Evolutionary conservation across 2,888 invertebrate genomes (phyloP).

Genomic region (Aspidapion aeneum): DNA sequence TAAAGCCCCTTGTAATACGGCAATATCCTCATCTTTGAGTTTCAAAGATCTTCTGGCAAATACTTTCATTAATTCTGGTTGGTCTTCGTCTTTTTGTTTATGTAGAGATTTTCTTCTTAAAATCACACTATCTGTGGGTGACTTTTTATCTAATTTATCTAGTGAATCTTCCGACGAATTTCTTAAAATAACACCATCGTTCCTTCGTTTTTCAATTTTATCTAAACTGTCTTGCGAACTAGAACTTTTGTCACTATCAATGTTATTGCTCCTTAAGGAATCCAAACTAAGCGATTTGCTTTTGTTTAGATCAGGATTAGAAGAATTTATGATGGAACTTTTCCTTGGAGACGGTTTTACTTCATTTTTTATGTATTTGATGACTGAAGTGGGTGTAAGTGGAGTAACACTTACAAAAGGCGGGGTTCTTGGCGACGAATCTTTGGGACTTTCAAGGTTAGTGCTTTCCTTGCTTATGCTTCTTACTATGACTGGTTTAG

Average conservation of each 20-base stretch:
- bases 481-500: slow-evolving; percentile 23
- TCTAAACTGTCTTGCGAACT: slow-evolving; percentile 39
- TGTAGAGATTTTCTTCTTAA: slow-evolving; percentile 56
- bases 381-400: slow-evolving; percentile 12
- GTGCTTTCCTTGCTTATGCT: slow-evolving; percentile 43
- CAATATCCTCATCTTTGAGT: slow-evolving; percentile 67
- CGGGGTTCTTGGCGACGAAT: slow-evolving; percentile 21
- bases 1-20: slow-evolving; percentile 54
- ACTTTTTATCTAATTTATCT: slow-evolving; percentile 33
- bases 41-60: slow-evolving; percentile 78
- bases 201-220: slow-evolving; percentile 32
- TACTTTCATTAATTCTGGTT: slow-evolving; percentile 78
- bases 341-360: slow-evolving; percentile 29
- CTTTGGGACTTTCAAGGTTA: slow-evolving; percentile 41
- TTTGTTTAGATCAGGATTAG: slow-evolving; percentile 47
- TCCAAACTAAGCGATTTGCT: slow-evolving; percentile 55
- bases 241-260: slow-evolving; percentile 30
- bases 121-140: slow-evolving; percentile 49
- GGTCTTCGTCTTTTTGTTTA: slow-evolving; percentile 59
- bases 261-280: slow-evolving; percentile 37
- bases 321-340: slow-evolving; percentile 35
- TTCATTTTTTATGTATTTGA: slow-evolving; percentile 36
- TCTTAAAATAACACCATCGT: slow-evolving; percentile 23
- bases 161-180: slow-evolving; percentile 38
- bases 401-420: slow-evolving; percentile 20